These are phyloP conservation scores for Neoarius graeffei DNA, from an alignment of 2,113 vertebrate species.

Conservation along the genomic window DNA sequence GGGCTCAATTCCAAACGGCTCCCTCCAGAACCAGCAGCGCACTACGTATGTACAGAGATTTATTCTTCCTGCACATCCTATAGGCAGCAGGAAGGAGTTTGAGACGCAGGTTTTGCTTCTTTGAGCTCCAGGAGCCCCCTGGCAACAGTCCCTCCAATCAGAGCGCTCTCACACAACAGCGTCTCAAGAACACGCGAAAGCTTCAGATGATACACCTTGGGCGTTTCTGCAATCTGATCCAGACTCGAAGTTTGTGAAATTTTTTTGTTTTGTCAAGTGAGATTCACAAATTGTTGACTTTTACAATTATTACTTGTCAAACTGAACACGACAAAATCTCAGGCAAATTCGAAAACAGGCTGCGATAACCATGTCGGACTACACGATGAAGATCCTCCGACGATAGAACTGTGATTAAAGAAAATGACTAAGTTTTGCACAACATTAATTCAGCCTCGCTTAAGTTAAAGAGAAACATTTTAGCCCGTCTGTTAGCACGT, in stretches of 20 bases:
- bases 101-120: background rate
- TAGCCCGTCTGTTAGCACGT: background rate
- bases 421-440: background rate
- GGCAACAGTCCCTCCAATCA: slow-evolving; percentile 77
- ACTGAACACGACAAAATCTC: background rate
- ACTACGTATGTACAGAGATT: background rate
- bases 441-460: background rate
- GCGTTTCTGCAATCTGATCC: background rate
- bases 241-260: background rate
- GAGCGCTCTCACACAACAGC: background rate
- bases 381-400: background rate
- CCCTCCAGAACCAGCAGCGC: background rate
- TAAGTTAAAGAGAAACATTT: background rate
- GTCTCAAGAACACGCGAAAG: background rate
- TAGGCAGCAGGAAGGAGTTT: background rate
- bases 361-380: background rate
- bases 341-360: background rate
- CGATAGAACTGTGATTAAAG: background rate
- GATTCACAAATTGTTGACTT: background rate
- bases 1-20: background rate
- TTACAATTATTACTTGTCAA: background rate
- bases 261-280: background rate
- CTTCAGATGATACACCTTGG: background rate
- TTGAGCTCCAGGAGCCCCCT: slow-evolving; percentile 71
- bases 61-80: background rate